Percentiles rank a stretch among this genome's conserved stretches.
These are phyloP conservation scores for Cecropterus lyciades DNA, from an alignment of 1,140 invertebrate species.

Conservation along the genomic window DNA sequence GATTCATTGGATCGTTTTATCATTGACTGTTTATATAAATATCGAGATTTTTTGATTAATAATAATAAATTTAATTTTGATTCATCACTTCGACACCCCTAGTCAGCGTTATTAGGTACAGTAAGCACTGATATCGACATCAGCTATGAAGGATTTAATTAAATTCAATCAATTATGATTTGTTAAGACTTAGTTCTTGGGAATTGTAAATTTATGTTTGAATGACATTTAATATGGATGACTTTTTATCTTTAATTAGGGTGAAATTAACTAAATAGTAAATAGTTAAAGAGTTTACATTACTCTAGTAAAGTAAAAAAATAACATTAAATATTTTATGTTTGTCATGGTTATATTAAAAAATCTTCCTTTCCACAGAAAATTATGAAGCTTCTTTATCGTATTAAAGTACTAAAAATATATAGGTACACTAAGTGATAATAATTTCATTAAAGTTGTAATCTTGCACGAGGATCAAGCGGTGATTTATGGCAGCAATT, in stretches of 20 bases:
- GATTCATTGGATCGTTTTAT: too few species aligned
- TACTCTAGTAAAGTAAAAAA: too few species aligned
- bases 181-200: neutral
- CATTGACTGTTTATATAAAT: too few species aligned
- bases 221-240: neutral
- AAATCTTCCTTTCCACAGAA: too few species aligned
- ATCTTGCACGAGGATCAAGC: conserved; percentile 21
- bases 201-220: neutral
- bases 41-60: too few species aligned
- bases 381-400: too few species aligned
- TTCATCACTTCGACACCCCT: too few species aligned
- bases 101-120: neutral
- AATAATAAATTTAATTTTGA: too few species aligned
- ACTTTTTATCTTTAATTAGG: neutral
- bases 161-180: neutral
- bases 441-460: conserved; percentile 19
- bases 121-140: neutral
- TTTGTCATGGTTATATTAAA: too few species aligned
- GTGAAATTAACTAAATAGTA: too few species aligned
- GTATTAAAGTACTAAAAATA: neutral
- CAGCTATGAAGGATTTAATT: neutral
- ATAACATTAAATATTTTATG: too few species aligned
- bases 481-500: conserved; percentile 28
- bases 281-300: too few species aligned
- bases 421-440: neutral